Evolutionary conservation across 2,797 vertebrate genomes (phyloP).

Genomic region (Schizopygopsis pylzovi): DNA sequence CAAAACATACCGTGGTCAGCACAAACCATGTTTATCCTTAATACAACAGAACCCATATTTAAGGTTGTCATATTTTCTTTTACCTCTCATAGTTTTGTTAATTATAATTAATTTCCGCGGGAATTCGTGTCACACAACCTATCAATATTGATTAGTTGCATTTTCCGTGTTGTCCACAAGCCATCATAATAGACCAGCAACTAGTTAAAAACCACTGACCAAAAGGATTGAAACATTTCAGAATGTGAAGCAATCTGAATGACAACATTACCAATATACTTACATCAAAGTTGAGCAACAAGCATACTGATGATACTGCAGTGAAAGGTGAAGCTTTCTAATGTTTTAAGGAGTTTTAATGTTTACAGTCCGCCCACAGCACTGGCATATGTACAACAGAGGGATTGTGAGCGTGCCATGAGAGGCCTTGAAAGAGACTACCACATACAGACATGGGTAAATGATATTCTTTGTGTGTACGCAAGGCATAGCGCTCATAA

Average conservation of each 20-base stretch:
- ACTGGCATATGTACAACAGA: slow-evolving; percentile 35
- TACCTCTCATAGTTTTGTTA: background rate
- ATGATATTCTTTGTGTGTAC: slow-evolving; percentile 43
- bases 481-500: slow-evolving; percentile 9
- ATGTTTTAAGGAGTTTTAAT: slow-evolving; percentile 34
- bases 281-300: background rate
- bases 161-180: background rate
- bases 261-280: background rate
- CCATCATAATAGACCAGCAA: background rate
- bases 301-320: background rate
- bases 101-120: background rate
- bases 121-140: background rate
- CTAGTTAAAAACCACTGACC: background rate
- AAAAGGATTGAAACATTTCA: background rate
- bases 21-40: slow-evolving; percentile 18
- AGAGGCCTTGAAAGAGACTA: slow-evolving; percentile 34
- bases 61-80: background rate
- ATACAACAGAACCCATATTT: slow-evolving; percentile 1
- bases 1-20: background rate
- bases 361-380: slow-evolving; percentile 33
- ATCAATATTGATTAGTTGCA: background rate
- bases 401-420: slow-evolving; percentile 25
- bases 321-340: background rate
- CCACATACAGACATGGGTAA: slow-evolving; percentile 44
- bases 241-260: background rate